Evolutionary conservation across 2,797 vertebrate species (phyloP).

Genomic region (Benthosema pterotum): DNA sequence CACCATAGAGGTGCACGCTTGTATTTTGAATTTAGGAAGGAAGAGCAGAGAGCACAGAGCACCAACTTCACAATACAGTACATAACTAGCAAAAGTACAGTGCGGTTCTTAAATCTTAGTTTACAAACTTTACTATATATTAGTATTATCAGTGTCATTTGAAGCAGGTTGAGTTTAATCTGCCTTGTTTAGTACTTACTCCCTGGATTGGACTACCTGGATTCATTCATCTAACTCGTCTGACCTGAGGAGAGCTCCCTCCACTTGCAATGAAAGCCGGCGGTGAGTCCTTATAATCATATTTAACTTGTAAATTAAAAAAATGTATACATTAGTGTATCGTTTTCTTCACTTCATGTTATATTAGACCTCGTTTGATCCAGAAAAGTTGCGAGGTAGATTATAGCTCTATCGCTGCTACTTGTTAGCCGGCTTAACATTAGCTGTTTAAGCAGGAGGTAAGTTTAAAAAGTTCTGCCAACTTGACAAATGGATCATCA

Average conservation of each 20-base stretch:
- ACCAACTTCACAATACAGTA: conserved; percentile 32
- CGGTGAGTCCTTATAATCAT: conserved; percentile 76
- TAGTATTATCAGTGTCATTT: conserved; percentile 16
- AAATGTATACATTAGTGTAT: too few species aligned
- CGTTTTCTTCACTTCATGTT: too few species aligned
- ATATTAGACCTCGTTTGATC: too few species aligned
- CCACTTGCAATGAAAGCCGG: conserved; percentile 83
- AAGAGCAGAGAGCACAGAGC: conserved; percentile 13
- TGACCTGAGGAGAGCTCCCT: conserved; percentile 33
- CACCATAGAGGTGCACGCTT: conserved; percentile 58
- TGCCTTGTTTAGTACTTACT: not conserved
- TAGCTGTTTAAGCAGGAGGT: too few species aligned
- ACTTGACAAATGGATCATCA: too few species aligned
- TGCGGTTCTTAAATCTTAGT: not conserved
- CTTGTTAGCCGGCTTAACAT: too few species aligned
- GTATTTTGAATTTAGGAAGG: conserved; percentile 65
- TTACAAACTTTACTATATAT: not conserved
- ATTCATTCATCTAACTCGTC: too few species aligned
- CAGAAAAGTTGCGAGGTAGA: too few species aligned
- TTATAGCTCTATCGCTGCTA: too few species aligned
- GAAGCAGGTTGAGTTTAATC: conserved; percentile 16
- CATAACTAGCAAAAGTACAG: conserved; percentile 1
- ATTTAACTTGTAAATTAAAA: not conserved
- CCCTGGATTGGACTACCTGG: too few species aligned
- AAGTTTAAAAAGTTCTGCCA: too few species aligned